Evolutionary conservation across 53 echinoderm and acorn worm species (phyloP), one percentile per base, ranked within the genome.

Genomic region (Apostichopus leukothele): DNA sequence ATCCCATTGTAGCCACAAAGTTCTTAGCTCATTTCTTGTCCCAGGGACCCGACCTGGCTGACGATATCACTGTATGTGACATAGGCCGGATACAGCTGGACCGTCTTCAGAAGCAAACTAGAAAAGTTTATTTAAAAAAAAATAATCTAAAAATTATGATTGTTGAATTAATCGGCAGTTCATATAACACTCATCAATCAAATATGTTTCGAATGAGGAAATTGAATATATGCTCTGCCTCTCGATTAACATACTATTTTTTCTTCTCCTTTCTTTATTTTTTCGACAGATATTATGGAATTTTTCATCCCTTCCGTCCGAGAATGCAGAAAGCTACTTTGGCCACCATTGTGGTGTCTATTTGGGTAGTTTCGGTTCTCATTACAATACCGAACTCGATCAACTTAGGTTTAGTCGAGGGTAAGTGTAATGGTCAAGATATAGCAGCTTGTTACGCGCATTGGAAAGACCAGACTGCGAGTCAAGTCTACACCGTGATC

Each of bases 261-360:
- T 57, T 51, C 0, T 0, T n/a, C n/a, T 83, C 13, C n/a, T 83
- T 60, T 83, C 39, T 75, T 87, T 19, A 6, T 53, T 21, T 13
- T 53, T 53, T 25, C 75, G 67, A 10, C 91, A 98, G 98, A 61
- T 98, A 94, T 89, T 89, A 94, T 26, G 98, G 95, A 51, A 98
- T 98, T 71, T 98, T 98, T 75, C 93, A 98, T 68, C 98, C 98
- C 4, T 74, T 98, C 53, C 90, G 94, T 85, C 98, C 98, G 76
- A 90, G 98, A 66, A 95, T 98, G 95, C 91, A 93, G 76, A 98
- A 97, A 73, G 94, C 89, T 8, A 95, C 94, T 1, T 86, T 98
- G 61, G 86, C 83, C 18, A 66, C 90, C 14, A 98, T 98, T 50
- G 84, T 95, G 18, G 78, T 91, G 67, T 50, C 78, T 2, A 91